phyloP scores from a whole-genome alignment of 92 coral and sea anemone genomes.

The Actinostola sp. region DNA sequence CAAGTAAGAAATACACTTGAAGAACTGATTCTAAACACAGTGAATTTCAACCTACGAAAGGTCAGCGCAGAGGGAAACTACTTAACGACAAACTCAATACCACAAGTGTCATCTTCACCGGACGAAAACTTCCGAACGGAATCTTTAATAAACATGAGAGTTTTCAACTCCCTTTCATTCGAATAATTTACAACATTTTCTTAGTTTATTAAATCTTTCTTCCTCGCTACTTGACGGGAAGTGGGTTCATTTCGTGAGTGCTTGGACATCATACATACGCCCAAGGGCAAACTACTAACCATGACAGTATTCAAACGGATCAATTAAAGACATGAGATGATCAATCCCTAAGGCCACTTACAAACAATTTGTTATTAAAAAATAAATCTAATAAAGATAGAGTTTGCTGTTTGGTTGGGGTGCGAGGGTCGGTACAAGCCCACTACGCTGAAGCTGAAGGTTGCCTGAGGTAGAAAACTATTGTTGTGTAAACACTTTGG shows the following conservation, averaged over 20 bases:
- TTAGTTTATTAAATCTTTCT: background rate
- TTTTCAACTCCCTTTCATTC: background rate
- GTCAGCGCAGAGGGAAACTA: background rate
- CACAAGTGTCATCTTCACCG: background rate
- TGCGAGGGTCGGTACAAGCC: background rate
- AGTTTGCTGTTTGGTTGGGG: background rate
- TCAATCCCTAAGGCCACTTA: conserved; percentile 21
- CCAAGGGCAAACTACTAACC: conserved; percentile 27
- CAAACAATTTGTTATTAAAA: conserved; percentile 8
- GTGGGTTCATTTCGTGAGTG: conserved; percentile 18
- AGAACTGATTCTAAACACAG: background rate
- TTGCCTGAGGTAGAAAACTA: background rate
- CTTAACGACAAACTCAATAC: background rate
- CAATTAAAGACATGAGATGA: conserved; percentile 27
- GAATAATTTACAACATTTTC: background rate
- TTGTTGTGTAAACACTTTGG: background rate
- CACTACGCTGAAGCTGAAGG: conserved; percentile 9
- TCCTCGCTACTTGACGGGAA: background rate
- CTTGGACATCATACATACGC: background rate
- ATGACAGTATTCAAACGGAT: conserved; percentile 29
- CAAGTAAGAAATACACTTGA: background rate
- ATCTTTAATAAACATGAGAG: background rate
- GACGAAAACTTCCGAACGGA: conserved; percentile 12
- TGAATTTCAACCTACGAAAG: background rate
- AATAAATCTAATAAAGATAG: conserved; percentile 2